Evolutionary conservation across 1,140 invertebrate genomes (phyloP).

Genomic region (Diachasma alloeum): DNA sequence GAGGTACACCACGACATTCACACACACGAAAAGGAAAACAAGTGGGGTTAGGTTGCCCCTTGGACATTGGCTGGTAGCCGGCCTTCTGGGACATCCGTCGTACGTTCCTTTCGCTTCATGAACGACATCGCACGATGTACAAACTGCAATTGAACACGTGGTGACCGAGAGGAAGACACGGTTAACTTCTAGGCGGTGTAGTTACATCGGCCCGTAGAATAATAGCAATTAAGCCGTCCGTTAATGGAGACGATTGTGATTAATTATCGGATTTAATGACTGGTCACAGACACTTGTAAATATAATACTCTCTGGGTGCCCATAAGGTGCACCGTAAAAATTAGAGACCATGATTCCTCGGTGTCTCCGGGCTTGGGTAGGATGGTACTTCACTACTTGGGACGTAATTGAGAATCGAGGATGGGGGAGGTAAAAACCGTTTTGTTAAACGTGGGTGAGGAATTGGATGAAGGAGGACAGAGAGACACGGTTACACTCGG

Average conservation of each 20-base stretch:
- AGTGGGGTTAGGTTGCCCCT: not conserved
- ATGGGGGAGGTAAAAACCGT: not conserved
- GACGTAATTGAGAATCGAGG: not conserved
- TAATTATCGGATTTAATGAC: slow-evolving; percentile 65
- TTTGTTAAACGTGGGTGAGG: slow-evolving; percentile 1
- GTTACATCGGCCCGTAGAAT: slow-evolving; percentile 40
- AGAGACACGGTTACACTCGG: slow-evolving; percentile 59
- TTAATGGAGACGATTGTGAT: slow-evolving; percentile 65
- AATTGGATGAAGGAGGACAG: slow-evolving; percentile 42
- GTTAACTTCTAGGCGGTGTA: not conserved
- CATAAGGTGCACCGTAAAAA: slow-evolving; percentile 59
- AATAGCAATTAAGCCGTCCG: slow-evolving; percentile 63
- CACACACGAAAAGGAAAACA: not conserved
- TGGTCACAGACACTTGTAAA: slow-evolving; percentile 58
- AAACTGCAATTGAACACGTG: not conserved
- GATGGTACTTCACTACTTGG: slow-evolving; percentile 1
- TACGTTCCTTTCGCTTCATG: too few relatives aligned
- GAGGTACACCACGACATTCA: not conserved
- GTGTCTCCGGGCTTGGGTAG: slow-evolving; percentile 13
- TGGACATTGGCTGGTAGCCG: too few relatives aligned
- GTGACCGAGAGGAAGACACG: not conserved
- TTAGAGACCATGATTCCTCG: slow-evolving; percentile 61
- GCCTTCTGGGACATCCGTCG: slow-evolving; percentile 45
- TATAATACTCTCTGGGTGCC: slow-evolving; percentile 49
- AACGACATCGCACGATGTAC: not conserved